phyloP scores from a whole-genome alignment of 2,888 invertebrate species.

The Tetragonula carbonaria region DNA sequence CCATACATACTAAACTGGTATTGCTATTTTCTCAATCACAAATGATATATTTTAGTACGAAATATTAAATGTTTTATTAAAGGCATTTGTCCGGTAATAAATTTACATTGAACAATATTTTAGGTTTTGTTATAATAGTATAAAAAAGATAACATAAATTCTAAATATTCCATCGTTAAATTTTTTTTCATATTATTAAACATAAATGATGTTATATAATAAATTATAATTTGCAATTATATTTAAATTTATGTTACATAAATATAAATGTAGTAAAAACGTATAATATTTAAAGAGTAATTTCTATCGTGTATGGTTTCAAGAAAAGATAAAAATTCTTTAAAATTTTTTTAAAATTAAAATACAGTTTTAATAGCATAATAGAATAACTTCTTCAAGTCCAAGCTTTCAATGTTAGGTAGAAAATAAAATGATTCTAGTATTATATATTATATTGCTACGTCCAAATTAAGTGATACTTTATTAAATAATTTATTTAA shows the following conservation, averaged over 20 bases:
- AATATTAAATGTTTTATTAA: slow-evolving; percentile 29
- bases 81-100: background rate
- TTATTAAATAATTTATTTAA: slow-evolving; percentile 45
- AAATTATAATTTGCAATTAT: background rate
- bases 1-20: slow-evolving; percentile 55
- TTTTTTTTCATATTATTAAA: slow-evolving; percentile 8
- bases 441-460: slow-evolving; percentile 52
- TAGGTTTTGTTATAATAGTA: slow-evolving; percentile 1
- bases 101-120: background rate
- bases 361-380: slow-evolving; percentile 26
- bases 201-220: background rate
- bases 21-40: slow-evolving; percentile 34
- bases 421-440: slow-evolving; percentile 39
- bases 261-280: slow-evolving; percentile 11
- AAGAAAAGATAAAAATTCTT: slow-evolving; percentile 29
- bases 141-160: background rate
- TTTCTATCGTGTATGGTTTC: slow-evolving; percentile 49
- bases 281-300: slow-evolving; percentile 1
- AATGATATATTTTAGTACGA: slow-evolving; percentile 49
- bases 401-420: slow-evolving; percentile 36
- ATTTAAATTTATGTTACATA: background rate
- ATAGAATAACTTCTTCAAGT: slow-evolving; percentile 16
- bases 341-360: background rate
- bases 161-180: background rate
- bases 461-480: slow-evolving; percentile 47